Evolutionary conservation across 2,888 invertebrate genomes (phyloP).

Genomic region (Gymnoscelis rufifasciata): DNA sequence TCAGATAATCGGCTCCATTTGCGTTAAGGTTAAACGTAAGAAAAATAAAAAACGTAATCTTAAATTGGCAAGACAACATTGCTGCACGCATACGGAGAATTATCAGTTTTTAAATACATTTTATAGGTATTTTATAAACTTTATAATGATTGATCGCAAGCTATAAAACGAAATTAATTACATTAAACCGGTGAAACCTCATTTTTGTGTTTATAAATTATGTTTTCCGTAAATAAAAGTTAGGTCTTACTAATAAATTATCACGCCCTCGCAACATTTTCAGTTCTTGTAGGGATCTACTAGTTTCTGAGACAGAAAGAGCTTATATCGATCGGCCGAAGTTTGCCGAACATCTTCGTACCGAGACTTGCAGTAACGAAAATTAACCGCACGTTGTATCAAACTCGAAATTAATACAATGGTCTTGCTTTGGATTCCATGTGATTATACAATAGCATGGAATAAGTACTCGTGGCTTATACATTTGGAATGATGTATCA

Average conservation of each 20-base stretch:
- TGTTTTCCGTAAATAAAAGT: background rate
- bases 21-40: background rate
- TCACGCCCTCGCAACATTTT: slow-evolving; percentile 8
- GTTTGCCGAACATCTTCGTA: slow-evolving; percentile 8
- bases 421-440: background rate
- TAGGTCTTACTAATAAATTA: background rate
- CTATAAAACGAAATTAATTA: background rate
- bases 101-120: no score
- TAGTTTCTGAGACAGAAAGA: slow-evolving; percentile 13
- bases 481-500: background rate
- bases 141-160: no score
- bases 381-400: slow-evolving; percentile 7
- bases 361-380: slow-evolving; percentile 9
- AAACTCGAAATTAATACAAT: background rate
- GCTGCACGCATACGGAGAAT: no score
- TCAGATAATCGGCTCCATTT: background rate
- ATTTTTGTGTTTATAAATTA: background rate
- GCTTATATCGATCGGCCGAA: slow-evolving; percentile 19
- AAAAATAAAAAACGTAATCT: background rate
- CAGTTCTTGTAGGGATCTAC: slow-evolving; percentile 16
- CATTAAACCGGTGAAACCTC: slow-evolving; percentile 1
- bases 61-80: background rate
- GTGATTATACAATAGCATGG: background rate
- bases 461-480: background rate
- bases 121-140: no score